Evolutionary conservation across 2,113 vertebrate species (phyloP), one percentile per base, ranked within the genome.

Genomic region (Camelus dromedarius): DNA sequence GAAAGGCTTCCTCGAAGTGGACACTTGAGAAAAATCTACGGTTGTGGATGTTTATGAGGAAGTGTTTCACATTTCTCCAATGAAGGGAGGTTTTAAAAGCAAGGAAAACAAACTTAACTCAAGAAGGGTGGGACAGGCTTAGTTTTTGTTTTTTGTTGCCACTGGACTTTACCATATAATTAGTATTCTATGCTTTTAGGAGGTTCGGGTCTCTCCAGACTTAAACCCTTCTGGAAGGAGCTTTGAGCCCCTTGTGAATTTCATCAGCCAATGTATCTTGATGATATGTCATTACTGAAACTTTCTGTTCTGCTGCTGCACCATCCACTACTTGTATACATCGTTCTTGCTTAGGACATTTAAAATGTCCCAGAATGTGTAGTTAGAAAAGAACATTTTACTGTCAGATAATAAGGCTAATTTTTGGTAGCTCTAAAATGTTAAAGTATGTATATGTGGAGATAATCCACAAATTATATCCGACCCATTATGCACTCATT

Each of bases 391-490:
- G 70, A 88, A 67, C 15, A 8, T 77, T 89, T 95, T 82, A 79
- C 38, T 62, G 28, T 79, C 58, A 48, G 19, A 19, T 54, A 69
- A 58, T 46, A 12, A 96, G 60, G 66, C 64, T 84, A 30, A 81
- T 77, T 93, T 98, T 97, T 84, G 69, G 11, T 84, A 75, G 50
- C 58, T 93, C 22, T 86, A n/a, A 95, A 95, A 73, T 67, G 69
- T 90, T 92, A 67, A 85, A 79, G 56, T 89, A 1, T 84, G 93
- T 97, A 89, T 38, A 13, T 50, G 24, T 72, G 24, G 13, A 54
- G 67, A 26, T 86, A 54, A 92, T 52, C 30, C 58, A n/a, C 85
- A 94, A 93, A 84, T 89, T 91, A 85, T 77, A 73, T 80, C 16
- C 11, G 1, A 89, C 16, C 67, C 35, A 56, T 92, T 96, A 91